These are phyloP conservation scores for Yponomeuta sedellus DNA, from an alignment of 2,888 invertebrate genomes.

Conservation along the genomic window DNA sequence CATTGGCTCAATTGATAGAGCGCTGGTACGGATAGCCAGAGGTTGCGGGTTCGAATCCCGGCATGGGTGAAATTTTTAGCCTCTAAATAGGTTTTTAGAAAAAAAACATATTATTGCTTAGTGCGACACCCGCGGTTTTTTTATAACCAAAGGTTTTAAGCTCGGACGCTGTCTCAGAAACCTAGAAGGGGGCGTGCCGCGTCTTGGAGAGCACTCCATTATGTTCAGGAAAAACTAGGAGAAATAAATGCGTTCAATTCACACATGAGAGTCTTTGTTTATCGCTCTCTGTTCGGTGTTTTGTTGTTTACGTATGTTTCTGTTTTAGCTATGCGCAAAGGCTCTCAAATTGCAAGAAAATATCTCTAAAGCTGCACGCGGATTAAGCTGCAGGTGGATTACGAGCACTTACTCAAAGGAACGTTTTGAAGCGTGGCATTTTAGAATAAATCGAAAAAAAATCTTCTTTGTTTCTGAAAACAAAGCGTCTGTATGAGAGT, in stretches of 20 bases:
- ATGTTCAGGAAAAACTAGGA: background rate
- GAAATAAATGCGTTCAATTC: slow-evolving; percentile 8
- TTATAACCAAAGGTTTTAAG: background rate
- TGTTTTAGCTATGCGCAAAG: background rate
- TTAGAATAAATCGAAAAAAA: too few species aligned
- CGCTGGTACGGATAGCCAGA: too few species aligned
- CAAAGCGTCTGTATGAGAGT: too few species aligned
- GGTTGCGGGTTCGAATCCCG: too few species aligned
- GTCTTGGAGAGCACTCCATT: background rate
- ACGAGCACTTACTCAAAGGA: too few species aligned
- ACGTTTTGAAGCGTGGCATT: too few species aligned
- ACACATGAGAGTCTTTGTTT: background rate
- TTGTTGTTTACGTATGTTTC: background rate
- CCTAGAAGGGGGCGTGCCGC: background rate
- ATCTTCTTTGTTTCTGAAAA: too few species aligned
- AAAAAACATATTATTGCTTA: too few species aligned
- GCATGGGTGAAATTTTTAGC: too few species aligned
- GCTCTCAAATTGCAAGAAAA: background rate
- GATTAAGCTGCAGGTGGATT: background rate
- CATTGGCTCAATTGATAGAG: too few species aligned
- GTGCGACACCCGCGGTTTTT: too few species aligned
- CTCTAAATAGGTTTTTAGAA: too few species aligned
- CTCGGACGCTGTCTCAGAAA: background rate
- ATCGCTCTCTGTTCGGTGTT: background rate
- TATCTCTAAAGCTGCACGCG: background rate